Percentiles rank a stretch among this genome's conserved stretches.
Conservation (phyloP, 2,113 vertebrate genomes). For the Phyllostomus discolor region DNA sequence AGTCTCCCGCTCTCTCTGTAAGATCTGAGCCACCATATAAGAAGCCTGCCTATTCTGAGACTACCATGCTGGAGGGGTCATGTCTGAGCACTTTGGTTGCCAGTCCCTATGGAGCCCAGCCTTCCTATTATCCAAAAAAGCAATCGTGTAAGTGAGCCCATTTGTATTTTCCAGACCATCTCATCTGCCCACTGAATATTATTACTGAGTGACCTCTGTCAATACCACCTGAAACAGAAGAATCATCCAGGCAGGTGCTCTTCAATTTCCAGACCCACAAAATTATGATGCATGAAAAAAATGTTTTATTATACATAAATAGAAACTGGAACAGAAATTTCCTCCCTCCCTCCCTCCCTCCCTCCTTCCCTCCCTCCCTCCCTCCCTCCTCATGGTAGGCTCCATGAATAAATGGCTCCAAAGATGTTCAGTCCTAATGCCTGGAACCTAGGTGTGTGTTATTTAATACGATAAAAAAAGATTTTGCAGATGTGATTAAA, state of each 20-base stretch:
- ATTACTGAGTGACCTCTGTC: background rate
- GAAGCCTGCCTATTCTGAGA: background rate
- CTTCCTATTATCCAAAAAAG: background rate
- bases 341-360: rapidly evolving
- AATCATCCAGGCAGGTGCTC: background rate
- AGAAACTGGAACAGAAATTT: background rate
- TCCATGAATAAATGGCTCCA: background rate
- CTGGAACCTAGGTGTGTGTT: background rate
- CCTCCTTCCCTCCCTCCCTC: background rate
- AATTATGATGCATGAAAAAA: background rate
- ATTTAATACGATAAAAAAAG: background rate
- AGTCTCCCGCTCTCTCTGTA: background rate
- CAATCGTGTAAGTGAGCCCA: background rate
- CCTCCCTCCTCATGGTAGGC: background rate
- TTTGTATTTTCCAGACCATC: background rate
- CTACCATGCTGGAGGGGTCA: background rate
- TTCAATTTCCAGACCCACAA: background rate
- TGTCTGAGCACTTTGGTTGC: background rate
- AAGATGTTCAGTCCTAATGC: background rate
- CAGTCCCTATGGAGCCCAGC: background rate
- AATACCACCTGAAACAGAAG: background rate
- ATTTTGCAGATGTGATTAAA: background rate
- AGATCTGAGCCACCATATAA: background rate
- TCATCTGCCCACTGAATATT: background rate
- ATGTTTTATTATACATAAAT: background rate